Evolutionary conservation across 2,797 vertebrate species (phyloP).

Genomic region (Nannoperca australis): DNA sequence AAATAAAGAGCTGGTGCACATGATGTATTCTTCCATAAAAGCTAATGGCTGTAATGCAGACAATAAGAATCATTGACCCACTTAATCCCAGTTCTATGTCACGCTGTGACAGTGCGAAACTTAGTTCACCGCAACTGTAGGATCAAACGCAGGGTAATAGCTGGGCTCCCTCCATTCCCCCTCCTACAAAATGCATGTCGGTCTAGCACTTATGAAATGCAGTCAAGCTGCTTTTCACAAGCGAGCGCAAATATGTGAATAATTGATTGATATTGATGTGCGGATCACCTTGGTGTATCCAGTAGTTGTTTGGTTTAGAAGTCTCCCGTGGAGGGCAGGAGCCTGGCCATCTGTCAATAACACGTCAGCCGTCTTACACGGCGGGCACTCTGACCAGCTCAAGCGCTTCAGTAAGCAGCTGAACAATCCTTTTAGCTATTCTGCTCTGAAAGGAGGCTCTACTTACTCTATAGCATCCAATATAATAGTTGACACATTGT

Average conservation of each 20-base stretch:
- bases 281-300: constrained; percentile 70
- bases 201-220: constrained; percentile 72
- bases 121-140: constrained; percentile 47
- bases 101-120: constrained; percentile 52
- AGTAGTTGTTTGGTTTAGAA: constrained; percentile 68
- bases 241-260: constrained; percentile 75
- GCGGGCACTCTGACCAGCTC: constrained; percentile 52
- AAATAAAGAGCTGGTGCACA: constrained; percentile 42
- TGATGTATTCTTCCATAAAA: constrained; percentile 66
- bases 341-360: constrained; percentile 70
- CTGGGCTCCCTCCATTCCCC: constrained; percentile 26
- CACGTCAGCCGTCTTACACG: constrained; percentile 46
- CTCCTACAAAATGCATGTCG: constrained; percentile 73
- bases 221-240: constrained; percentile 67
- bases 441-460: constrained; percentile 31
- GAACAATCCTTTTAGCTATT: constrained; percentile 57
- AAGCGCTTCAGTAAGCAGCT: constrained; percentile 58
- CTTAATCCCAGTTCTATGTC: constrained; percentile 62
- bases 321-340: constrained; percentile 50
- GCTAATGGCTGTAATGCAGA: constrained; percentile 65
- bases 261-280: constrained; percentile 75
- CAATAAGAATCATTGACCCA: constrained; percentile 74
- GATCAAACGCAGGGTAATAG: constrained; percentile 61
- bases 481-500: constrained; percentile 10
- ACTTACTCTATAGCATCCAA: constrained; percentile 14